These are phyloP conservation scores for Dorcus parallelipipedus DNA, from an alignment of 2,888 invertebrate species.

Conservation along the genomic window DNA sequence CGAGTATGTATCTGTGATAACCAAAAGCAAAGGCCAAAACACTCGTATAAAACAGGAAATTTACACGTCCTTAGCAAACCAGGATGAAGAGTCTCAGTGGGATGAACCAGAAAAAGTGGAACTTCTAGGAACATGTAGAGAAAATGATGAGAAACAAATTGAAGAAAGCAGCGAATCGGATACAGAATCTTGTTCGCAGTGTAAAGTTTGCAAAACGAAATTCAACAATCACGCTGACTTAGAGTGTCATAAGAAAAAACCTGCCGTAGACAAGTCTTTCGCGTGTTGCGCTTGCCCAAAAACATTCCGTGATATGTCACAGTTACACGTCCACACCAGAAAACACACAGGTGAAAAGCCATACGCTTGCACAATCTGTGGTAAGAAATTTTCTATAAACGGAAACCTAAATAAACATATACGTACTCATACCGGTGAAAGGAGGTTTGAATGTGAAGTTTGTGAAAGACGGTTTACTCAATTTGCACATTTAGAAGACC, in stretches of 20 bases:
- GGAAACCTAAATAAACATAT: conserved; percentile 43
- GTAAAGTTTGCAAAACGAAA: conserved; percentile 34
- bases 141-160: conserved; percentile 16
- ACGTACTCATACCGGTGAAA: conserved; percentile 37
- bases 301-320: conserved; percentile 40
- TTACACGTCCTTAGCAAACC: neutral
- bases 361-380: conserved; percentile 37
- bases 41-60: neutral
- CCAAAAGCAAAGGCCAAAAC: neutral
- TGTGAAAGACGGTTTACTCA: conserved; percentile 42
- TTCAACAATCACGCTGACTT: conserved; percentile 30
- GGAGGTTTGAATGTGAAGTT: conserved; percentile 37
- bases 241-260: conserved; percentile 30
- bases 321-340: conserved; percentile 39
- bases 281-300: conserved; percentile 41
- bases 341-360: conserved; percentile 45
- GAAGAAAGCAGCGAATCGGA: neutral
- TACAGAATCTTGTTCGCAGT: conserved; percentile 16
- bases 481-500: conserved; percentile 43
- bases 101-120: conserved; percentile 7
- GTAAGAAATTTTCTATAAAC: conserved; percentile 42
- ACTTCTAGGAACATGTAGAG: conserved; percentile 11
- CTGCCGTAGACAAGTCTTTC: conserved; percentile 31
- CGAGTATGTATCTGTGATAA: neutral
- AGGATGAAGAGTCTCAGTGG: conserved; percentile 5